phyloP scores from a whole-genome alignment of 2,797 vertebrate genomes.

The Crocidura indochinensis region DNA sequence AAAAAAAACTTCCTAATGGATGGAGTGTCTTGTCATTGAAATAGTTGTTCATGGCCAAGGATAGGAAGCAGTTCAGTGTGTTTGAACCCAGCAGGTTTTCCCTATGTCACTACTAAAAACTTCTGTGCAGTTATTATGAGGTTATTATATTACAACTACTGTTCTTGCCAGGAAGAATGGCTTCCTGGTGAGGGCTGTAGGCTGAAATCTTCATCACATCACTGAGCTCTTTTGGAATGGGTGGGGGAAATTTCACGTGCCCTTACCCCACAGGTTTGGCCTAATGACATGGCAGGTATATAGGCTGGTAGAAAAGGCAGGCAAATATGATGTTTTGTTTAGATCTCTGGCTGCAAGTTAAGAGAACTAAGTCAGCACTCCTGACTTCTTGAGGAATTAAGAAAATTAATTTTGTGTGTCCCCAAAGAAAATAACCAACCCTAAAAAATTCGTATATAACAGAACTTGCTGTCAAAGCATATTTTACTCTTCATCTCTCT shows the following conservation, averaged over 20 bases:
- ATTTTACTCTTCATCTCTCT: constrained; percentile 48
- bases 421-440: constrained; percentile 57
- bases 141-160: neutral
- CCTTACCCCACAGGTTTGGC: neutral
- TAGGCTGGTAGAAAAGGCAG: accelerated
- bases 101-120: accelerated
- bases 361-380: constrained; percentile 47
- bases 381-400: constrained; percentile 41
- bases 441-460: constrained; percentile 16
- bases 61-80: neutral
- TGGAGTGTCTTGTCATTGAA: neutral
- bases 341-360: constrained; percentile 4
- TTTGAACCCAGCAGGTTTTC: neutral
- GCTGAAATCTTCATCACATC: neutral
- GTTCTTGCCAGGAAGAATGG: neutral
- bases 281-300: neutral
- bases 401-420: constrained; percentile 69
- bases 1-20: neutral
- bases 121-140: neutral
- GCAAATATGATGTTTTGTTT: accelerated
- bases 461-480: constrained; percentile 60
- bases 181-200: neutral
- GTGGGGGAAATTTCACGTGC: neutral
- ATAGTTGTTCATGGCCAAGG: neutral
- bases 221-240: neutral